These are phyloP conservation scores for Glaucopsyche alexis DNA, from an alignment of 2,888 invertebrate genomes.

Conservation along the genomic window DNA sequence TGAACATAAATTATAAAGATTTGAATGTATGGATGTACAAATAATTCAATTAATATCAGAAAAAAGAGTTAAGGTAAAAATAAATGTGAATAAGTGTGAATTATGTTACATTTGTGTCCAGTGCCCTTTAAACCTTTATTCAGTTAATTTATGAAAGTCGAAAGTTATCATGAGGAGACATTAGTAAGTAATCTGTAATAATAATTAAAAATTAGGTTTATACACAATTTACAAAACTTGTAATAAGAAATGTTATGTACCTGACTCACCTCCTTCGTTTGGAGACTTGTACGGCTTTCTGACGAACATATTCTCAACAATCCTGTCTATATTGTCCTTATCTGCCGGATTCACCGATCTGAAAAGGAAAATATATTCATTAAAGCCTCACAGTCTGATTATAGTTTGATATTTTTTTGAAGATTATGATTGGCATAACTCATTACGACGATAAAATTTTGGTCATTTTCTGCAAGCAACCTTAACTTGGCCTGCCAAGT, in stretches of 20 bases:
- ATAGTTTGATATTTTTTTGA: not conserved
- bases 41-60: too few relatives aligned
- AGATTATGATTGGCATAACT: too few relatives aligned
- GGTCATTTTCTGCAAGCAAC: too few relatives aligned
- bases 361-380: slow-evolving; percentile 32
- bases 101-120: too few relatives aligned
- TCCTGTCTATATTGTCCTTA: slow-evolving; percentile 82
- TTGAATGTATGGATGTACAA: not conserved
- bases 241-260: not conserved
- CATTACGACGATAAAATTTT: too few relatives aligned
- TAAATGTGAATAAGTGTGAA: too few relatives aligned
- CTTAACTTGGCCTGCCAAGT: too few relatives aligned
- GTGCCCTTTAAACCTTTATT: too few relatives aligned
- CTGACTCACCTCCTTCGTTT: slow-evolving; percentile 57
- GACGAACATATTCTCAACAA: slow-evolving; percentile 84
- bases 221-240: not conserved
- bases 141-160: too few relatives aligned
- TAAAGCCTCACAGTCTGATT: not conserved
- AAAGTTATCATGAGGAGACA: too few relatives aligned
- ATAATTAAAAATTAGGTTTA: not conserved
- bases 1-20: not conserved
- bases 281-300: slow-evolving; percentile 76
- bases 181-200: not conserved
- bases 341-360: slow-evolving; percentile 68
- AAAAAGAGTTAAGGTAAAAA: not conserved